Evolutionary conservation across 2,888 invertebrate species (phyloP).

Genomic region (Callyntrura guangdongensis): DNA sequence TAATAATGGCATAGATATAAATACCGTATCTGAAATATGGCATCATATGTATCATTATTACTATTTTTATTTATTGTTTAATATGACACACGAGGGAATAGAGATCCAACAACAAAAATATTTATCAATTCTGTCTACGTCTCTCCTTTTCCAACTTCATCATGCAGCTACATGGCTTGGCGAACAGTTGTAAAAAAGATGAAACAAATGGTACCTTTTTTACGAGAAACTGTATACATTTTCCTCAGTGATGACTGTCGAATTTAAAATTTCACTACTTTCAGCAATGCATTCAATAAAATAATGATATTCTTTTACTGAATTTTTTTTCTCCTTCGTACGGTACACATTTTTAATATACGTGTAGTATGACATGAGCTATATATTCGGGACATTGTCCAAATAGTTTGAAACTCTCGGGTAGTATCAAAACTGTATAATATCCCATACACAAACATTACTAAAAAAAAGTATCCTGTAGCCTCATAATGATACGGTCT

Average conservation of each 20-base stretch:
- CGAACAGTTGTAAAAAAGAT: neutral
- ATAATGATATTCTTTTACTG: neutral
- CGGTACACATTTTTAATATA: too few species aligned
- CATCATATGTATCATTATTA: conserved; percentile 56
- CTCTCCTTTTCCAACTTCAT: neutral
- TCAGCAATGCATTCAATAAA: neutral
- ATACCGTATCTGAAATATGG: conserved; percentile 24
- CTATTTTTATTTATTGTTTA: conserved; percentile 75
- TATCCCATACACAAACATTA: neutral
- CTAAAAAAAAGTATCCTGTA: neutral
- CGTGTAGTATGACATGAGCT: too few species aligned
- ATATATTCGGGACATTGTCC: neutral
- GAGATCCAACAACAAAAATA: conserved; percentile 22
- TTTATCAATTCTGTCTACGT: conserved; percentile 44
- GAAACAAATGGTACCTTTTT: conserved; percentile 1
- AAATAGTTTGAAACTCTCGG: neutral
- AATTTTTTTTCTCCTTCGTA: too few species aligned
- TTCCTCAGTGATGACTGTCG: neutral
- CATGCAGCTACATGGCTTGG: neutral
- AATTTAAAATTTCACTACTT: conserved; percentile 5
- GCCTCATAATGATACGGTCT: conserved; percentile 16
- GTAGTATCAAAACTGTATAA: neutral
- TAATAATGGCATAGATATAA: conserved; percentile 9
- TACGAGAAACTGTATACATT: neutral
- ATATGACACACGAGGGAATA: conserved; percentile 50